phyloP scores from a whole-genome alignment of 23 tunicate species.

The Aplidium turbinatum region DNA sequence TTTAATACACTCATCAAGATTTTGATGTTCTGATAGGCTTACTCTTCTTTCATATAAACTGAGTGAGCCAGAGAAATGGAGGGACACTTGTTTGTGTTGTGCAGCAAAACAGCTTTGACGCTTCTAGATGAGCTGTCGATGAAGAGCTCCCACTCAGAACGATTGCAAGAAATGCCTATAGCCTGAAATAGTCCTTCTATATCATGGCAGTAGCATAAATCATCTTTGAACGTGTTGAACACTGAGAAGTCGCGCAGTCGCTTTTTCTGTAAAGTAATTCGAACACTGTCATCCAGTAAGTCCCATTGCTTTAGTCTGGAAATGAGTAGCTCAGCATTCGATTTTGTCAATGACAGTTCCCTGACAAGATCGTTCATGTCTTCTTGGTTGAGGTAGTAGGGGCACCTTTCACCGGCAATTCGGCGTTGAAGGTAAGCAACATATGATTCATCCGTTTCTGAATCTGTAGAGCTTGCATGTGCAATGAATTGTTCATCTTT shows the following conservation, averaged over 20 bases:
- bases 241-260: slow-evolving; percentile 22
- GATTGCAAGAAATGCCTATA: slow-evolving; percentile 37
- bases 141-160: slow-evolving; percentile 31
- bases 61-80: slow-evolving; percentile 46
- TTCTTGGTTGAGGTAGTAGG: slow-evolving; percentile 46
- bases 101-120: slow-evolving; percentile 45
- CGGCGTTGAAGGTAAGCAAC: slow-evolving; percentile 20
- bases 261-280: slow-evolving; percentile 45
- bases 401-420: slow-evolving; percentile 31
- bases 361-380: slow-evolving; percentile 38
- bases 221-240: slow-evolving; percentile 27
- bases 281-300: slow-evolving; percentile 35
- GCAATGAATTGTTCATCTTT: slow-evolving; percentile 13
- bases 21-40: slow-evolving; percentile 43
- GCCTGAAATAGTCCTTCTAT: slow-evolving; percentile 33
- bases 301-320: slow-evolving; percentile 44
- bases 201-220: slow-evolving; percentile 36
- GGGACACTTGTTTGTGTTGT: slow-evolving; percentile 50
- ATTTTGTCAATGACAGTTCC: slow-evolving; percentile 34
- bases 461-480: slow-evolving; percentile 29
- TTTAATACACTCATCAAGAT: slow-evolving; percentile 25
- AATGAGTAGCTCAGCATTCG: slow-evolving; percentile 36
- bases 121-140: slow-evolving; percentile 43
- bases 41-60: slow-evolving; percentile 34
- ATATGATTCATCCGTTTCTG: slow-evolving; percentile 31